These are phyloP conservation scores for Zoroaster sp. DNA, from an alignment of 53 echinoderm and acorn worm species.

Conservation along the genomic window DNA sequence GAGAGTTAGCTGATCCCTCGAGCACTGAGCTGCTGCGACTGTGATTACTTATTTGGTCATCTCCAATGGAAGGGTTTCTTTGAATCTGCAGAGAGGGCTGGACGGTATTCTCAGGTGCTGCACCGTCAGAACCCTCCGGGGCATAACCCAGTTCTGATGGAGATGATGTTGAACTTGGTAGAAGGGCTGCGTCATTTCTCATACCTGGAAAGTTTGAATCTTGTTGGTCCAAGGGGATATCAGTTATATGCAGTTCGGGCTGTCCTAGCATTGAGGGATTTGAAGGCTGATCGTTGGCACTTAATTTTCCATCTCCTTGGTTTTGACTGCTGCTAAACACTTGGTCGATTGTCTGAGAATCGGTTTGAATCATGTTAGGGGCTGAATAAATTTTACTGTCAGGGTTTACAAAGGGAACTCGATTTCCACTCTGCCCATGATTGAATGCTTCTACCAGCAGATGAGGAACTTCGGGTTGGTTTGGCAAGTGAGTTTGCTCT, in stretches of 20 bases:
- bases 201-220: background rate
- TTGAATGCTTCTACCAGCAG: background rate
- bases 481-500: background rate
- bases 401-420: background rate
- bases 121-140: background rate
- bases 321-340: background rate
- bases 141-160: background rate
- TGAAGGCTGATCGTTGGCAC: background rate
- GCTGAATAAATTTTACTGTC: background rate
- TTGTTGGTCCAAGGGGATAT: background rate
- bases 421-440: background rate
- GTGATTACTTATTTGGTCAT: constrained; percentile 20
- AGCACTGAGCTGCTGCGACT: background rate
- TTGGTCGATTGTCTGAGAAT: background rate
- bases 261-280: background rate
- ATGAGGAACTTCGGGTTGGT: background rate
- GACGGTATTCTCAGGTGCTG: background rate
- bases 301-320: background rate
- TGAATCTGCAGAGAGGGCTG: background rate
- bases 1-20: background rate
- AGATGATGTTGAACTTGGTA: background rate
- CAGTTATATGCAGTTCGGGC: background rate
- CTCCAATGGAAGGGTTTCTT: background rate
- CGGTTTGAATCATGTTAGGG: background rate
- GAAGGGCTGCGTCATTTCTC: background rate